Evolutionary conservation across 2,113 vertebrate genomes (phyloP), one percentile per base, ranked within the genome.

Genomic region (Malaclemys terrapin): DNA sequence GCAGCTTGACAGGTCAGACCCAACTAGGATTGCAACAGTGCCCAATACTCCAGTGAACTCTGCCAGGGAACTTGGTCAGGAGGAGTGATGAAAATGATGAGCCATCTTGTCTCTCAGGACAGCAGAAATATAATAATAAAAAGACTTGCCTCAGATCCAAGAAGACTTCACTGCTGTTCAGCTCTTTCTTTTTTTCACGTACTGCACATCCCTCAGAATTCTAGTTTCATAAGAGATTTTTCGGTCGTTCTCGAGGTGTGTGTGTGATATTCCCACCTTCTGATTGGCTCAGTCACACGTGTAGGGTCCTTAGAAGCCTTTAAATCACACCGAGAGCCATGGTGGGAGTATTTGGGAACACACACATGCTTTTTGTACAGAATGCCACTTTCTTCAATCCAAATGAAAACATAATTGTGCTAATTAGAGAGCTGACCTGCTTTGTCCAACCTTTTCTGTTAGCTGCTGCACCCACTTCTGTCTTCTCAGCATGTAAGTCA

Each of bases 131-230:
- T 1, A 50, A 42, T 2, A 24, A 38, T 49, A 53, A 53, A 76
- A 7, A 88, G 7, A 4, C 8, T 22, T n/a, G 8, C 69, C 45
- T 85, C 57, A 42, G 35, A 24, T 35, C 0, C 0, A 56, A 35
- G 8, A 8, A 2, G n/a, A 45, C 12, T 31, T 75, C 2, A 57
- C 8, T 1, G 0, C 9, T 1, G 17, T 12, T 69, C 56, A 49
- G 8, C 22, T 53, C 31, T 38, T 72, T 38, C 13, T 75, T 92
- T 22, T 22, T 22, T 50, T 79, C 19, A 50, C 3, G 2, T 0
- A 13, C 5, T n/a, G 35, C n/a, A n/a, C 62, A n/a, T 69, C 31
- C 31, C 35, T 9, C 62, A 69, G 62, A 69, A 69, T n/a, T n/a
- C 35, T 69, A 69, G 62, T 69, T 69, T n/a, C 62, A n/a, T 65